phyloP scores from a whole-genome alignment of 2,113 vertebrate genomes.

The Bos indicus region DNA sequence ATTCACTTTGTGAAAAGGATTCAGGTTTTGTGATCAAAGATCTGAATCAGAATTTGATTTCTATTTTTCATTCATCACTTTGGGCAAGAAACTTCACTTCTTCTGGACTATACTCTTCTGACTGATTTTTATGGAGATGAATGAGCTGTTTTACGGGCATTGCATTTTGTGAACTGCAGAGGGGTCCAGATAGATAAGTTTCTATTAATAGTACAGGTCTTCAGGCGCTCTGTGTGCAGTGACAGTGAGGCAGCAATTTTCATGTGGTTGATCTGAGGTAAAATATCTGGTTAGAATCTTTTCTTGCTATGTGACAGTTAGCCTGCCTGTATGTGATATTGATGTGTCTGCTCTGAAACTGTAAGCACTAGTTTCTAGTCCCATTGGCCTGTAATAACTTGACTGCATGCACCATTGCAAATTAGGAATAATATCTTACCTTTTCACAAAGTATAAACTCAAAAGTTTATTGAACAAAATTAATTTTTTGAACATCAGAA shows the following conservation, averaged over 20 bases:
- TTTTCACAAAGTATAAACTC: neutral
- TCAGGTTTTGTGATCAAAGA: neutral
- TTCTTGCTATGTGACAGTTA: neutral
- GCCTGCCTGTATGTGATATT: neutral
- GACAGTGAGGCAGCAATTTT: neutral
- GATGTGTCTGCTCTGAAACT: neutral
- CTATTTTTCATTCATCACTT: neutral
- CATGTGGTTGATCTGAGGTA: neutral
- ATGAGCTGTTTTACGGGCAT: neutral
- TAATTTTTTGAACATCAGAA: neutral
- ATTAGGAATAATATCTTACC: neutral
- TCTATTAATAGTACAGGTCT: neutral
- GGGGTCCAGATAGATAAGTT: neutral
- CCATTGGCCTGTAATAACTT: neutral
- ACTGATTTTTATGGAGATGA: neutral
- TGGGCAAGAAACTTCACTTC: neutral
- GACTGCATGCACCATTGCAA: neutral
- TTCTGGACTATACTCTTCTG: neutral
- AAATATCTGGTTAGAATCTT: neutral
- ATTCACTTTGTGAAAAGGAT: neutral
- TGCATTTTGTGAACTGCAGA: neutral
- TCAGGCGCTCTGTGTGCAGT: neutral
- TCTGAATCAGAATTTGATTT: neutral
- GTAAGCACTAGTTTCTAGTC: neutral
- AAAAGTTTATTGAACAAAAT: neutral